Conservation (phyloP, 2,888 invertebrate genomes). For the Meiosimyza platycephala region DNA sequence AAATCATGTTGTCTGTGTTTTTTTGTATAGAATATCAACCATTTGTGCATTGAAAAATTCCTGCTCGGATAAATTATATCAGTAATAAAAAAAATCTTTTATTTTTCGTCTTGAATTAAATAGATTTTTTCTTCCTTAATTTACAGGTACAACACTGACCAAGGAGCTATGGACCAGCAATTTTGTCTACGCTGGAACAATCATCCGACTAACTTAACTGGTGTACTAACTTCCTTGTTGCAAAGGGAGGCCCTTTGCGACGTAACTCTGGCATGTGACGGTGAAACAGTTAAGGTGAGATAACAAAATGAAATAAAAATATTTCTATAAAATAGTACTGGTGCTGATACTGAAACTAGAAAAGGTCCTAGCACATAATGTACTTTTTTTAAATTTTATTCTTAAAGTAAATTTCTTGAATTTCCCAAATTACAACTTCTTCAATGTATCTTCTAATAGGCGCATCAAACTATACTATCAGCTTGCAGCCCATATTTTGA, state of each 20-base stretch:
- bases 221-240: constrained; percentile 87
- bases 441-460: constrained; percentile 70
- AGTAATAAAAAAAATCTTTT: no score
- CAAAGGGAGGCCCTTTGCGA: constrained; percentile 91
- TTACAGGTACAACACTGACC: constrained; percentile 68
- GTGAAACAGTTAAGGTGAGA: constrained; percentile 83
- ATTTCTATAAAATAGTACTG: background rate
- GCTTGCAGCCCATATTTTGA: constrained; percentile 96
- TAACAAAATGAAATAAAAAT: constrained; percentile 27
- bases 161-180: constrained; percentile 77
- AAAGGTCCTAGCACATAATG: no score
- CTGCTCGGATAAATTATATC: no score
- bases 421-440: no score
- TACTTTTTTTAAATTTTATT: no score
- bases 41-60: no score
- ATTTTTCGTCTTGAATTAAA: no score
- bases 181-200: constrained; percentile 96
- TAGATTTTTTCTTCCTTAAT: constrained; percentile 15
- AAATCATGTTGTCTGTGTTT: no score
- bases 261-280: constrained; percentile 92
- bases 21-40: no score
- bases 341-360: no score
- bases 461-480: constrained; percentile 92
- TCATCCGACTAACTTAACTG: constrained; percentile 91
- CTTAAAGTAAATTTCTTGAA: no score